Evolutionary conservation across 1,140 invertebrate species (phyloP), one percentile per base, ranked within the genome.

Genomic region (Rhyacophila brunnea): DNA sequence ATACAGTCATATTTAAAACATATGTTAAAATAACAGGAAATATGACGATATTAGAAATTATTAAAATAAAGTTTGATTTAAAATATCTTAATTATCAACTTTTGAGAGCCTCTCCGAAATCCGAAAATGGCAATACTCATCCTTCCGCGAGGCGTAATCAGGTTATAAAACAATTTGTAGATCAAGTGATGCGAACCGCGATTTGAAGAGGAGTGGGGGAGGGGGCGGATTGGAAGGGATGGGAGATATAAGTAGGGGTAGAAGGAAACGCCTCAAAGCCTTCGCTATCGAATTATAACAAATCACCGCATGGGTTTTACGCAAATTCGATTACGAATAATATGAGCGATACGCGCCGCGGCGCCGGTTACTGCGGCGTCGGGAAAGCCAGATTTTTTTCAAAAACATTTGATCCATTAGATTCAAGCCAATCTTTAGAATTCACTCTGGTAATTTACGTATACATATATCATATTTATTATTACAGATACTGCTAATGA

Each of bases 151-250:
- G 36, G 35, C 50, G 42, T 65, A 65, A 65, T 65, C 63, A 61
- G 63, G 63, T 65, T 65, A 65, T 61, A 56, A 65, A 65, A 65
- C 63, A 65, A 65, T 65, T 65, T 65, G 58, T 51, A 20, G 58
- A 50, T 34, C 53, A 61, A 65, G 43, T 58, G 63, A 65, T 60
- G 63, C 63, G 58, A 20, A 45, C 40, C 10, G 43, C 34, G 52
- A 60, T 58, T 43, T 53, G 32, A 35, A 32, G 28, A 10, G 48
- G 32, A 11, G 19, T 32, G 10, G 20, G 32, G 23, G 28, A 17
- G 28, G 40, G 35, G 38, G 19, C 44, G 7, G 13, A 19, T 13
- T 9, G 15, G 42, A 32, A 9, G 17, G 13, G 17, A 42, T 42
- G 11, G n/a, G 11, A 14, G 40, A 17, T 42, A 17, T 13, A 42